phyloP scores from a whole-genome alignment of 2,113 vertebrate species.

The Pygoscelis adeliae region DNA sequence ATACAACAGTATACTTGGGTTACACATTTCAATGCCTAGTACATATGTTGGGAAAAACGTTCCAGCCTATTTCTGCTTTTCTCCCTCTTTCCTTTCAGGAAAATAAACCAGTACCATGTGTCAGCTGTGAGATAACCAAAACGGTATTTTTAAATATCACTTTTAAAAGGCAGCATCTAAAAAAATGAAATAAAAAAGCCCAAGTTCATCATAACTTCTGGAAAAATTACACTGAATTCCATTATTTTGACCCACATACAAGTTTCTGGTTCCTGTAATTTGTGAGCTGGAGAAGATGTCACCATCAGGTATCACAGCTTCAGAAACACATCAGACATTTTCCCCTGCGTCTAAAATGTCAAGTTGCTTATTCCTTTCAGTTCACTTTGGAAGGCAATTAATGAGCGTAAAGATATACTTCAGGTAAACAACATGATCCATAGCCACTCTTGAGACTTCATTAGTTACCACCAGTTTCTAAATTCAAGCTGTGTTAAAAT shows the following conservation, averaged over 20 bases:
- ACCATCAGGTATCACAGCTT: not conserved
- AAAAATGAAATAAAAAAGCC: not conserved
- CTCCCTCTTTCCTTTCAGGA: not conserved
- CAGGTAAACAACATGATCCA: not conserved
- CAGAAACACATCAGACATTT: not conserved
- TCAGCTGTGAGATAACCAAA: not conserved
- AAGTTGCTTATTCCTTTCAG: not conserved
- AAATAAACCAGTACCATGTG: not conserved
- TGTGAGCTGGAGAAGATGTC: not conserved
- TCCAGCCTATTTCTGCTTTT: not conserved
- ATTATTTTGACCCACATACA: not conserved
- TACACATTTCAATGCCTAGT: not conserved
- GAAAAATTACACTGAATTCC: not conserved
- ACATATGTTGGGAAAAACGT: not conserved
- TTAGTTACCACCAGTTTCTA: not conserved
- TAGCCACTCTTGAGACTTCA: not conserved
- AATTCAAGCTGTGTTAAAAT: not conserved
- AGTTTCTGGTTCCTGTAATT: not conserved
- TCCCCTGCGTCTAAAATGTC: not conserved
- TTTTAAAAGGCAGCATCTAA: not conserved
- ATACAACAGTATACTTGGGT: not conserved
- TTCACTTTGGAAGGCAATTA: not conserved
- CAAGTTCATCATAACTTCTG: not conserved
- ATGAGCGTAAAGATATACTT: not conserved
- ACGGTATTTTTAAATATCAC: not conserved